These are phyloP conservation scores for Autographa pulchrina DNA, from an alignment of 2,888 invertebrate species.

Conservation along the genomic window DNA sequence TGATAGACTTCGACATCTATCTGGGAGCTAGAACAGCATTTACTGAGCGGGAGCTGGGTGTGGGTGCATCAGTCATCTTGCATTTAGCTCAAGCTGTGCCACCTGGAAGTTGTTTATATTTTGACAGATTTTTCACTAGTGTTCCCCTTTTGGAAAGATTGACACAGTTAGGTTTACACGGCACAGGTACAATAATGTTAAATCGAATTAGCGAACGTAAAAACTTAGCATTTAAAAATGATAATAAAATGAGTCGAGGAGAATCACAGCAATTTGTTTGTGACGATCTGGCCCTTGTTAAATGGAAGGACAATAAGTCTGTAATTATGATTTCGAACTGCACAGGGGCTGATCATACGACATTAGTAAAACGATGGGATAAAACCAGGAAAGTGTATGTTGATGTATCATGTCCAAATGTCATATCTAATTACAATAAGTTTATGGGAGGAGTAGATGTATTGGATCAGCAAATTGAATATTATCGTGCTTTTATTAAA, in stretches of 20 bases:
- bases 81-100: constrained; percentile 22
- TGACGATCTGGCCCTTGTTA: constrained; percentile 24
- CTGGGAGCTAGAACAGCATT: constrained; percentile 34
- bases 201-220: constrained; percentile 13
- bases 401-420: constrained; percentile 35
- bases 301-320: constrained; percentile 44
- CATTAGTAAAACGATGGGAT: constrained; percentile 33
- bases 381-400: constrained; percentile 31
- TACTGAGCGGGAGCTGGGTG: constrained; percentile 27
- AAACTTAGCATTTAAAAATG: constrained; percentile 34
- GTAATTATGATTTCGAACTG: constrained; percentile 37
- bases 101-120: constrained; percentile 38
- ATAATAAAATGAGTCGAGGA: constrained; percentile 33
- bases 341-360: constrained; percentile 2
- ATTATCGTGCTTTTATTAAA: constrained; percentile 56
- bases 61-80: constrained; percentile 11
- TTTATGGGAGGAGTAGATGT: constrained; percentile 44
- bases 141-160: constrained; percentile 35
- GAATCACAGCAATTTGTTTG: constrained; percentile 35
- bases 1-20: constrained; percentile 35
- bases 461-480: constrained; percentile 49
- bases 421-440: constrained; percentile 33
- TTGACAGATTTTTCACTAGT: constrained; percentile 35
- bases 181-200: constrained; percentile 22
- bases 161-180: constrained; percentile 19